These are phyloP conservation scores for Mola mola DNA, from an alignment of 2,113 vertebrate species.

Conservation along the genomic window DNA sequence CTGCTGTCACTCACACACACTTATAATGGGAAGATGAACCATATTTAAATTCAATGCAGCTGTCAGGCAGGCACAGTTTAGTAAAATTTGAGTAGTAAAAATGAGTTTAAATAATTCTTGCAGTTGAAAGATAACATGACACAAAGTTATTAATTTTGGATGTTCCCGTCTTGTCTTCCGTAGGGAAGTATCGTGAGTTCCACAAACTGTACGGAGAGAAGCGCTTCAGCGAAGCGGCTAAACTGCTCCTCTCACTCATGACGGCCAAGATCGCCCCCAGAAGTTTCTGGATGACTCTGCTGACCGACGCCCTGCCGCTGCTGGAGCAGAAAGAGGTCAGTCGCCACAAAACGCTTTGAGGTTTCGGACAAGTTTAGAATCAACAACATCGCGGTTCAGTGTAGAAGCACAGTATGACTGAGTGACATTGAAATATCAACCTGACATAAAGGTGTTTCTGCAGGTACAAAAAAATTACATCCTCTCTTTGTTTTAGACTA, in stretches of 20 bases:
- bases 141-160: too few relatives aligned
- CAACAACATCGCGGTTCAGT: neutral
- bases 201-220: conserved; percentile 93
- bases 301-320: conserved; percentile 93
- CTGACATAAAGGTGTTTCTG: too few relatives aligned
- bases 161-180: neutral
- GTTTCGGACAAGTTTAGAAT: neutral
- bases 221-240: conserved; percentile 86
- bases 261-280: conserved; percentile 93
- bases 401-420: neutral
- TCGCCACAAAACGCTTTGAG: neutral
- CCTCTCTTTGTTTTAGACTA: too few relatives aligned
- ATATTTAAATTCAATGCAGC: too few relatives aligned
- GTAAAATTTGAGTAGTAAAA: too few relatives aligned
- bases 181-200: conserved; percentile 97
- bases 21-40: too few relatives aligned
- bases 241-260: conserved; percentile 92
- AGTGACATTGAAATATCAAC: too few relatives aligned
- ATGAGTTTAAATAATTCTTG: too few relatives aligned
- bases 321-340: conserved; percentile 94
- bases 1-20: too few relatives aligned
- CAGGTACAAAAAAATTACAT: too few relatives aligned
- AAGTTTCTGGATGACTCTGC: conserved; percentile 96
- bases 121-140: too few relatives aligned
- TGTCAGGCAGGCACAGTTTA: too few relatives aligned